Base-by-base conservation (phyloP, 1,140 invertebrate species). In the Dryas iulia region DNA sequence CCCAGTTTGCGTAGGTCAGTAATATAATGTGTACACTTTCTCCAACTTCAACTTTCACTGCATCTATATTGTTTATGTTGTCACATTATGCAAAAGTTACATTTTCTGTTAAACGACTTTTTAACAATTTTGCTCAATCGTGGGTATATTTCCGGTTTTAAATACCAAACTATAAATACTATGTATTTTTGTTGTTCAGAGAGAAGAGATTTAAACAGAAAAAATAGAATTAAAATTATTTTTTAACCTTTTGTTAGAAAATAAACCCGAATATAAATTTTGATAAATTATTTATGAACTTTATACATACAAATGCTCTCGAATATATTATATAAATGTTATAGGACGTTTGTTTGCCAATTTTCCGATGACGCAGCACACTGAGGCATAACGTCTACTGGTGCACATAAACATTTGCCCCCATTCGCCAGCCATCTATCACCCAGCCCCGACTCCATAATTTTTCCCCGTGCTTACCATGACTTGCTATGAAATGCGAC, bases 1-100 rank as follows among this genome's bases (percentile, higher is more conserved):
- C 84, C 81, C 62, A 80, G 78, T 81, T 89, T 86, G 85, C 86
- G 87, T 89, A 85, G 86, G 85, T 90, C 87, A 88, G 81, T 77
- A 83, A 78, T 78, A 69, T 75, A 78, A 71, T 73, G 71, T 68
- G 71, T 74, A 73, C 74, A 86, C 85, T 87, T 90, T 86, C 85
- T 80, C 85, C 59, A 73, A 75, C 77, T 76, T 85, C 82, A 78
- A 89, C 87, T 90, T 87, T 86, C 83, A 85, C 83, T 84, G 30
- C 57, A 70, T 47, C 68, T 73, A 81, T 74, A 73, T 62, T 61
- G 73, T 73, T 74, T 35, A 39, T 59, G 39, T 21, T 66, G 64
- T 62, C n/a, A 63, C 35, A 64, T 24, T 3, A 39, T 70, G 47
- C 52, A 59, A 70, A 64, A 18, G 6, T 18, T 39, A 39, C 5